Evolutionary conservation across 2,113 vertebrate species (phyloP), one percentile per base, ranked within the genome.

Genomic region (Odocoileus virginianus): DNA sequence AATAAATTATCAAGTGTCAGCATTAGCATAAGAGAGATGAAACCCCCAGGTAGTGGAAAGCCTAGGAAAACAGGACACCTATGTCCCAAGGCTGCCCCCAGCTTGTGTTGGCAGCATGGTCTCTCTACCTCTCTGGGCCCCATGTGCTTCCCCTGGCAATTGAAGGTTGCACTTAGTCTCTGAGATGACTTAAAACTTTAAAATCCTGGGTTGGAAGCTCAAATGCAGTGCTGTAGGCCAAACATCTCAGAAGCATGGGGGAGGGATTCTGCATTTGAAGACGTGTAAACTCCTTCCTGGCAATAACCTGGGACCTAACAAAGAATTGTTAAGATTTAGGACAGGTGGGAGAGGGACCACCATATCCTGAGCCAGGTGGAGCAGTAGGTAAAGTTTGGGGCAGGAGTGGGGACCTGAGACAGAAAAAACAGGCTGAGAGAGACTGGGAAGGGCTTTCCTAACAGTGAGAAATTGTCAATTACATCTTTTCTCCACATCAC

Each of bases 1-100:
- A 97, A 97, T 97, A 97, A 97, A 95, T 94, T 57, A 96, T 87
- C 71, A 83, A 76, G 60, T 60, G 79, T 87, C 87, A 87, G 79
- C 71, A 87, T 96, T 87, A 93, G 78, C 67, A 93, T 94, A 94
- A 92, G 33, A 57, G 55, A 74, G 67, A 89, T 94, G 52, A 83
- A 90, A 88, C 55, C 4, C 9, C 57, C 8, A 27, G 54, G 30
- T 19, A 64, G 43, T 40, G 3, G 67, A 94, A 90, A 76, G 40
- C 91, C 43, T 36, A 81, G 60, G 87, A 40, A n/a, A 83, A 1
- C 15, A n/a, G 33, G 54, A 74, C 16, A 50, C 16, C 10, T 58
- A 6, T 3, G 12, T 86, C 13, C 87, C 47, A 40, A 87, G 89
- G 43, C 50, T 74, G 58, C 43, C 71, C 85, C 13, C 21, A 74